These are phyloP conservation scores for Chaunax sp. DNA, from an alignment of 2,797 vertebrate genomes.

Conservation along the genomic window DNA sequence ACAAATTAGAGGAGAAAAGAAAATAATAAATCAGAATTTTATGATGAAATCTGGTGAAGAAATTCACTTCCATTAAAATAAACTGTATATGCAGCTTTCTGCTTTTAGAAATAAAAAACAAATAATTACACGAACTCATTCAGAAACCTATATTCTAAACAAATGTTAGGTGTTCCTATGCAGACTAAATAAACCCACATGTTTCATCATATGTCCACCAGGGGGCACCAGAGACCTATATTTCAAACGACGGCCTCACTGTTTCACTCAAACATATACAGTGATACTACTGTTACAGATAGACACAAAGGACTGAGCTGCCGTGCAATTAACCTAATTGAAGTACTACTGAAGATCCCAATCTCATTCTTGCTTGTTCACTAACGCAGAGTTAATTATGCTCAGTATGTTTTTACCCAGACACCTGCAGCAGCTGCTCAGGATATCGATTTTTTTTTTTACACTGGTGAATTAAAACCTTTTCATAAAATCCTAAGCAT, in stretches of 20 bases:
- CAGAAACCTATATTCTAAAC: too few species aligned
- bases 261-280: constrained; percentile 13
- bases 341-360: constrained; percentile 62
- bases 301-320: constrained; percentile 54
- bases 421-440: background rate
- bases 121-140: background rate
- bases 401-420: background rate
- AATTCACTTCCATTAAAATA: background rate
- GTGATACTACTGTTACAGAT: constrained; percentile 40
- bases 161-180: background rate
- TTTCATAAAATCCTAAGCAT: background rate
- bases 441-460: background rate
- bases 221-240: constrained; percentile 68
- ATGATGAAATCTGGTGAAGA: background rate
- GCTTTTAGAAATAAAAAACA: background rate
- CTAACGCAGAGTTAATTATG: background rate
- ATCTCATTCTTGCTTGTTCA: constrained; percentile 24
- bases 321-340: constrained; percentile 72
- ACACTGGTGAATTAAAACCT: background rate
- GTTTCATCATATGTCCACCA: constrained; percentile 50
- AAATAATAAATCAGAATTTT: background rate
- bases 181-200: rapidly evolving
- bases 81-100: background rate
- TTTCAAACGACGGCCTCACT: rapidly evolving
- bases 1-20: background rate